Base-by-base conservation (phyloP, 2,797 vertebrate species). In the Acrossocheilus wenchowensis region DNA sequence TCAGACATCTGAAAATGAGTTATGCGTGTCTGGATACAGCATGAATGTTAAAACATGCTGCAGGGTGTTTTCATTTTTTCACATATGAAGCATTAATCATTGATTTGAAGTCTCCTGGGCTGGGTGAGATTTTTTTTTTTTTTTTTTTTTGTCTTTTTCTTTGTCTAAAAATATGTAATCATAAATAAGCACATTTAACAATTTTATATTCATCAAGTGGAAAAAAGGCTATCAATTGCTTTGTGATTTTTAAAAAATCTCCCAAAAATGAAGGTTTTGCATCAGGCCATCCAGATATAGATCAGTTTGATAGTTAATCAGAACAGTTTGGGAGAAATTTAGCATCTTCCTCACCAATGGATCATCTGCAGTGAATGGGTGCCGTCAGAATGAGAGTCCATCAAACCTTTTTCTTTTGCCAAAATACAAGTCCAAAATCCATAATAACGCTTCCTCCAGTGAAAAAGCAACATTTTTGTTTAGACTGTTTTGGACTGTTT, bases 1-100 rank as follows among this genome's bases (percentile, higher is more conserved):
- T 71, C 48, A 71, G 36, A 79, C 77, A 79, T 57, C 52, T 83
- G 21, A 69, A 82, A 82, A 82, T 54, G 64, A 71, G 80, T 68
- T 82, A 52, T 21, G 45, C 21, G 11, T 26, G 66, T 71, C 80
- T 82, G 80, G 80, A 82, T 71, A 82, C 80, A 54, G 66, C 48
- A 68, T 81, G 41, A 71, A 52, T 82, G 48, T 82, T 81, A 81
- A 69, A 80, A 66, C 45, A 39, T 21, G 45, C 79, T 50, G 64
- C 45, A 39, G 62, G 64, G 11, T 80, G 64, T 66, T 81, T 81
- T 81, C 41, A 81, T 26, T 12, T 50, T 81, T 50, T 66, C 64
- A 69, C 79, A 52, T 68, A 34, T 39, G 64, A 81, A n/a, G 10
- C n/a, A 48, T 45, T 26, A 48, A 66, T 78, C 77, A 62, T 26